Evolutionary conservation across 2,113 vertebrate species (phyloP).

Genomic region (Halcyon malimbica): DNA sequence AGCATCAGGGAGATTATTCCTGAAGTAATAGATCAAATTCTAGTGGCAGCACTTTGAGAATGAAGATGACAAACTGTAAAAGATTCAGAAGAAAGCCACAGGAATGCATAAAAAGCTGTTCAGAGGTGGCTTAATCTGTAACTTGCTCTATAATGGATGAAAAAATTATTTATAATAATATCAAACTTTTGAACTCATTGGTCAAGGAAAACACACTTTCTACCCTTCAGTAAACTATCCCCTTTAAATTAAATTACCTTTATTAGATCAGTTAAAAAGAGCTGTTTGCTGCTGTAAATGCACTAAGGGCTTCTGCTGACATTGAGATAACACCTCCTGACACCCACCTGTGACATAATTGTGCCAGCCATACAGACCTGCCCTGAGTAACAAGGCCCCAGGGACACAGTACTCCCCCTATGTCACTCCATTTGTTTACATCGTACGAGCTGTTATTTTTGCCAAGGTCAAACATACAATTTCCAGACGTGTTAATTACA

Average conservation of each 20-base stretch:
- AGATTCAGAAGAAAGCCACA: neutral
- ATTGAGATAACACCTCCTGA: neutral
- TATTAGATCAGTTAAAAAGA: neutral
- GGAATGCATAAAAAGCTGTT: neutral
- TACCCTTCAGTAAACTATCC: neutral
- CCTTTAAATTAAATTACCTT: neutral
- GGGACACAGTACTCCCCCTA: neutral
- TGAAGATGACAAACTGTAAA: slow-evolving; percentile 24
- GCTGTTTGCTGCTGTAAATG: neutral
- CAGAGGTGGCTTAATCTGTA: neutral
- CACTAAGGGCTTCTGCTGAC: neutral
- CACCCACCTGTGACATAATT: neutral
- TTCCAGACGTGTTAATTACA: neutral
- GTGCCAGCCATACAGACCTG: neutral
- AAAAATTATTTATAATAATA: neutral
- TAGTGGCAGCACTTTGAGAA: slow-evolving; percentile 35
- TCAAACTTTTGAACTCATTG: neutral
- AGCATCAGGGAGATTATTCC: slow-evolving; percentile 30
- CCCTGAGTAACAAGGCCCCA: neutral
- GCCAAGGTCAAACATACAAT: neutral
- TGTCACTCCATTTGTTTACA: neutral
- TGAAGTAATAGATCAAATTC: slow-evolving; percentile 49
- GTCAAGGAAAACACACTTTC: neutral
- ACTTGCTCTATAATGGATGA: neutral
- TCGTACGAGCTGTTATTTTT: neutral